Conservation (phyloP, 2,113 vertebrate species). For the Dasyprocta punctata region DNA sequence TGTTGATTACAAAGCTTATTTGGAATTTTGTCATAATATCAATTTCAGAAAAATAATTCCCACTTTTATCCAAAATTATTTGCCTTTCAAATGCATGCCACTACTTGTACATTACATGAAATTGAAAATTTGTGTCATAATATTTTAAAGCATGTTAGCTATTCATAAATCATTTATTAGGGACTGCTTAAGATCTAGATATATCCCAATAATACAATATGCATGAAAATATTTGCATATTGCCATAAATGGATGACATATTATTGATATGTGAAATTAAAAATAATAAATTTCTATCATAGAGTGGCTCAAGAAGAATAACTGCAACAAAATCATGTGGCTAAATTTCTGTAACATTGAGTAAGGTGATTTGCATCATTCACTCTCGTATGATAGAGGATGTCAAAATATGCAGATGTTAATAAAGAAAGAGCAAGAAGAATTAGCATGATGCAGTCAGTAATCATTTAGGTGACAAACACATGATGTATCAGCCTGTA, state of each 20-base stretch:
- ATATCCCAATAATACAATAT: slow-evolving; percentile 27
- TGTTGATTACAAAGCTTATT: neutral
- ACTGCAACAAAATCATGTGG: neutral
- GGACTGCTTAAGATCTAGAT: neutral
- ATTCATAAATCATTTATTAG: slow-evolving; percentile 3
- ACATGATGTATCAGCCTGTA: neutral
- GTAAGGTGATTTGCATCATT: slow-evolving; percentile 61
- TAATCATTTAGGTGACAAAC: slow-evolving; percentile 21
- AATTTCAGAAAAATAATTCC: neutral
- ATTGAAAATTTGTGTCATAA: neutral
- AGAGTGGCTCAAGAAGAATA: slow-evolving; percentile 53
- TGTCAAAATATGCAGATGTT: slow-evolving; percentile 54
- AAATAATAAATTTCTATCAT: neutral
- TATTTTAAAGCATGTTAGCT: neutral
- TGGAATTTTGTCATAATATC: slow-evolving; percentile 35
- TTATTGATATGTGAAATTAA: neutral
- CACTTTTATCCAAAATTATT: neutral
- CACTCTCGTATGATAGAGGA: slow-evolving; percentile 51
- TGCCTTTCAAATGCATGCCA: neutral
- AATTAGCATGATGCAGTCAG: slow-evolving; percentile 56
- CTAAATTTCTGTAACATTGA: neutral
- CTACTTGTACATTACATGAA: neutral
- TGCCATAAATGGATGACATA: neutral
- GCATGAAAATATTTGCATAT: neutral
- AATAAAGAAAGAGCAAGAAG: slow-evolving; percentile 52